Conservation (phyloP, 1,140 invertebrate species). For the Caenorhabditis latens region DNA sequence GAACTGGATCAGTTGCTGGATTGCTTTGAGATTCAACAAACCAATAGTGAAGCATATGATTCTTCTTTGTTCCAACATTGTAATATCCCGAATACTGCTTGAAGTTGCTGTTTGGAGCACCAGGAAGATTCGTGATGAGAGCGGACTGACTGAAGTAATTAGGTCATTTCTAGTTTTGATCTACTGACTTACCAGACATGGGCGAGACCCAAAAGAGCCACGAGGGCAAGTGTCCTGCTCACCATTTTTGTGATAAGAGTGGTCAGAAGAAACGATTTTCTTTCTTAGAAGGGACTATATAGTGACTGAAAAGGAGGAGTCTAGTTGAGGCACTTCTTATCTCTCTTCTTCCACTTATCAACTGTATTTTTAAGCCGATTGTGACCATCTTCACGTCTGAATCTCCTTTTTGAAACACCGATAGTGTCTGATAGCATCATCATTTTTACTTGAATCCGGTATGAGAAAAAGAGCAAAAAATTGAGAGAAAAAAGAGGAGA, state of each 20-base stretch:
- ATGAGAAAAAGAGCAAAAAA: neutral
- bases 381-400: neutral
- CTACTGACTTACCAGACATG: conserved; percentile 21
- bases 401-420: neutral
- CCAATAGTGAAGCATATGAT: conserved; percentile 67
- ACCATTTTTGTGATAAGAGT: conserved; percentile 8
- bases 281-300: neutral
- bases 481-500: neutral
- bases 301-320: conserved; percentile 13
- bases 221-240: conserved; percentile 24
- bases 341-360: neutral
- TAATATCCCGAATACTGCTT: conserved; percentile 69
- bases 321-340: neutral
- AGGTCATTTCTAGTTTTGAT: neutral
- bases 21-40: conserved; percentile 79
- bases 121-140: conserved; percentile 64
- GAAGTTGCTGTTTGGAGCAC: conserved; percentile 59
- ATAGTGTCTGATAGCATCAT: conserved; percentile 1
- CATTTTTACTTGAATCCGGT: neutral
- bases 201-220: conserved; percentile 6
- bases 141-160: conserved; percentile 5
- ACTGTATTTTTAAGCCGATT: conserved; percentile 38
- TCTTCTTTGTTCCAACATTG: conserved; percentile 62
- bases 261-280: conserved; percentile 37
- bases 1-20: conserved; percentile 79